These are phyloP conservation scores for Drosophila arawakana DNA, from an alignment of 1,140 invertebrate species.

Conservation along the genomic window DNA sequence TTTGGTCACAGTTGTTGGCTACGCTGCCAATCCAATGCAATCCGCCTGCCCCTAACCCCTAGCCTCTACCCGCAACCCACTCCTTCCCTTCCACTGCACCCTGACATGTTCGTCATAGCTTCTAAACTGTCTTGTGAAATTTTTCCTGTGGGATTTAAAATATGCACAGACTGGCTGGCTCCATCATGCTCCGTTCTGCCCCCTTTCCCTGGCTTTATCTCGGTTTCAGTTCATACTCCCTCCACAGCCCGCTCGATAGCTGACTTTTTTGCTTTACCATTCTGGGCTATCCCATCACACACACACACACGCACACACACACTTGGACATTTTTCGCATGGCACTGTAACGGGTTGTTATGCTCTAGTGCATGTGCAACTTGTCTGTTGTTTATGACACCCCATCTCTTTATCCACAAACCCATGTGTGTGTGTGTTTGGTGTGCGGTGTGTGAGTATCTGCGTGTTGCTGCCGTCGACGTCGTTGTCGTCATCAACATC, in stretches of 20 bases:
- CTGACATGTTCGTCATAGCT: conserved; percentile 68
- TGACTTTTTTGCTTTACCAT: conserved; percentile 67
- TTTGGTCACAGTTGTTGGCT: conserved; percentile 80
- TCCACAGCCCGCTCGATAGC: conserved; percentile 3
- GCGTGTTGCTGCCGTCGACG: conserved; percentile 8
- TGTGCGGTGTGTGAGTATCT: conserved; percentile 36
- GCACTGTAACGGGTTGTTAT: conserved; percentile 53
- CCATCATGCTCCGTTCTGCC: conserved; percentile 16
- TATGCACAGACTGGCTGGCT: conserved; percentile 71
- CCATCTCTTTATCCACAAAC: not conserved
- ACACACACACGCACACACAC: not conserved
- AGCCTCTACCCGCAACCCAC: not conserved
- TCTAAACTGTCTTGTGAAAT: conserved; percentile 80
- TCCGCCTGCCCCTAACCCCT: not conserved
- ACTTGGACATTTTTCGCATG: conserved; percentile 17
- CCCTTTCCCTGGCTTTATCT: not conserved
- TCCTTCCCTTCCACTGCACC: not conserved
- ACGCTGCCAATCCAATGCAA: conserved; percentile 43
- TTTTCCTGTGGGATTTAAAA: conserved; percentile 81
- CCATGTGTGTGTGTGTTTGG: conserved; percentile 46
- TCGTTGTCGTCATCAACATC: conserved; percentile 78
- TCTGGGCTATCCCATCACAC: not conserved
- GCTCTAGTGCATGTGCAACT: conserved; percentile 78
- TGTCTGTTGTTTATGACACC: conserved; percentile 81
- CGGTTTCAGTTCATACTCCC: not conserved